Conservation (phyloP, 2,113 vertebrate genomes). For the Upupa epops region DNA sequence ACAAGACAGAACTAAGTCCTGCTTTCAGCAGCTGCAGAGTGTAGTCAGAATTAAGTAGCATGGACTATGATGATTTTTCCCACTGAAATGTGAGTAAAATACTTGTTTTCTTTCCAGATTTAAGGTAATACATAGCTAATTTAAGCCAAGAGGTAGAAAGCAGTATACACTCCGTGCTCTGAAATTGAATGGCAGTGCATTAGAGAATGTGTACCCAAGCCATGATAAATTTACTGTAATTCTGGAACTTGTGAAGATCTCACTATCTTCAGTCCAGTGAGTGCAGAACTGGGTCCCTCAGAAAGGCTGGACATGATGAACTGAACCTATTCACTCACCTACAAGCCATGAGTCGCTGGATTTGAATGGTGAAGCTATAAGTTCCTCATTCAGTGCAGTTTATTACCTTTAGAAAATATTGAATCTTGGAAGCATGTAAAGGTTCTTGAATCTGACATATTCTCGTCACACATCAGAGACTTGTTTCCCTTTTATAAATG, state of each 20-base stretch:
- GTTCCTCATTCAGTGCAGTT: not conserved
- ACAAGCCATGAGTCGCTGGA: not conserved
- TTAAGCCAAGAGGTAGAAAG: not conserved
- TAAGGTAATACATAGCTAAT: not conserved
- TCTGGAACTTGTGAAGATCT: not conserved
- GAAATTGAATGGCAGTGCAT: rapidly evolving
- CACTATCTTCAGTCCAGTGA: not conserved
- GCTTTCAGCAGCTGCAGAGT: not conserved
- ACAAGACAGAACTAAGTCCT: not conserved
- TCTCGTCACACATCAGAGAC: not conserved
- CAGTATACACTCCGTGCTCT: not conserved
- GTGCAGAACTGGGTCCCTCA: not conserved
- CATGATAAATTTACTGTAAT: not conserved
- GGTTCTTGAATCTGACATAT: not conserved
- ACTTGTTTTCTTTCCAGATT: not conserved
- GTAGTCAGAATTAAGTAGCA: not conserved
- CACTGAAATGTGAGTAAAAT: not conserved
- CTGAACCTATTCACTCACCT: not conserved
- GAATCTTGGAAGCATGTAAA: not conserved
- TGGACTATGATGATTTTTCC: not conserved
- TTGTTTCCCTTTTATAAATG: not conserved
- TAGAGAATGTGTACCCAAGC: not conserved
- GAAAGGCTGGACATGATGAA: not conserved
- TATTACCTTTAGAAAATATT: not conserved
- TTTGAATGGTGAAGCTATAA: not conserved